Percentiles rank a stretch among this genome's conserved stretches.
Conservation (phyloP, 2,888 invertebrate species). For the Labia minor region DNA sequence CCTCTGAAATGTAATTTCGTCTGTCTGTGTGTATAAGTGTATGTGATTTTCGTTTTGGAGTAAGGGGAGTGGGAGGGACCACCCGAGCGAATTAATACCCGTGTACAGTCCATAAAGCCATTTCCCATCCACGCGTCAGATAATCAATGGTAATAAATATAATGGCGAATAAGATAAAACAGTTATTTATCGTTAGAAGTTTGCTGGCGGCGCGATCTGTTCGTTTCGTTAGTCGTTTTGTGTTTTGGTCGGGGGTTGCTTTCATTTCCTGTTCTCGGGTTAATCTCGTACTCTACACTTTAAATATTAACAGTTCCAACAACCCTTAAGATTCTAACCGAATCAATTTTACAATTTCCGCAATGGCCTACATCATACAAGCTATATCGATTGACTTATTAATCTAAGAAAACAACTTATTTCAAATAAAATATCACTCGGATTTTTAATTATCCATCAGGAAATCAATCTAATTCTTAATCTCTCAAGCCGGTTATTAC, state of each 20-base stretch:
- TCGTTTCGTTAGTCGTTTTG: slow-evolving; percentile 13
- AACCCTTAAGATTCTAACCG: not conserved
- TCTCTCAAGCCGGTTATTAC: no score
- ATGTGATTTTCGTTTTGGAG: no score
- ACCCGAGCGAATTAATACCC: slow-evolving; percentile 13
- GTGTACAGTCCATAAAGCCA: slow-evolving; percentile 5
- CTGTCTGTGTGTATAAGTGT: not conserved
- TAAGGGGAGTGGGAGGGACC: not conserved
- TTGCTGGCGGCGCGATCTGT: slow-evolving; percentile 13
- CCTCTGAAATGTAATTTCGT: not conserved
- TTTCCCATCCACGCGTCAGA: slow-evolving; percentile 13
- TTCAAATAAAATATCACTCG: no score
- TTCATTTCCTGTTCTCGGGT: not conserved
- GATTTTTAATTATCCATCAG: no score
- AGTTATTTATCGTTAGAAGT: slow-evolving; percentile 7
- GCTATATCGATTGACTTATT: no score
- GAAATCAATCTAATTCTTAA: no score
- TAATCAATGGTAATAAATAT: slow-evolving; percentile 13
- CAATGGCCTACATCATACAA: not conserved
- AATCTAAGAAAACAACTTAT: no score
- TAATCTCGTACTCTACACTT: not conserved
- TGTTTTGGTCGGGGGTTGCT: not conserved
- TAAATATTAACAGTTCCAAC: not conserved
- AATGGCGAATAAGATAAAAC: slow-evolving; percentile 5
- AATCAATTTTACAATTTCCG: slow-evolving; percentile 2